These are phyloP conservation scores for Diplazon laetatorius DNA, from an alignment of 2,888 invertebrate species.

Conservation along the genomic window DNA sequence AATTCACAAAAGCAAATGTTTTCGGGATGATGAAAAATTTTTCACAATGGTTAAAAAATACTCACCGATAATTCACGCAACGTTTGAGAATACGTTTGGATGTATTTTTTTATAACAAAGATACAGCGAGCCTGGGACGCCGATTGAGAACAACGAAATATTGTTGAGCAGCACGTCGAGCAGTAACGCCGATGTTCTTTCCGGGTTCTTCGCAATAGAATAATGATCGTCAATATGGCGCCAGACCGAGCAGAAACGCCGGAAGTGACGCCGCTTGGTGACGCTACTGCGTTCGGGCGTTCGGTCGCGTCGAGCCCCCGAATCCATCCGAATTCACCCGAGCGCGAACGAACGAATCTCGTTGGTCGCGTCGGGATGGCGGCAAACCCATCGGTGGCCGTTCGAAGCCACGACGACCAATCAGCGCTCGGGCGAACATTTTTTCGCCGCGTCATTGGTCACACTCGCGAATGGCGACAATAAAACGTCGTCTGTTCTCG, in stretches of 20 bases:
- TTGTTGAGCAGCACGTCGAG: background rate
- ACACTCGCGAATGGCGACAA: no score
- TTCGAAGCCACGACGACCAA: conserved; percentile 4
- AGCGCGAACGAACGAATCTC: background rate
- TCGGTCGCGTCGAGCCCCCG: background rate
- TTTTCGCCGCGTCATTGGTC: no score
- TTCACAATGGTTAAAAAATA: background rate
- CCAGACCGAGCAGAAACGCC: conserved; percentile 22
- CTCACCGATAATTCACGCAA: background rate
- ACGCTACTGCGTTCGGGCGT: conserved; percentile 16
- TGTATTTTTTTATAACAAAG: no score
- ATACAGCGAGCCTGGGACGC: background rate
- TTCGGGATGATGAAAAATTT: background rate
- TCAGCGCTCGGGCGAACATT: background rate
- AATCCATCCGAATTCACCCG: no score
- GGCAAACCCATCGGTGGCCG: background rate
- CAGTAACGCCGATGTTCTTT: no score
- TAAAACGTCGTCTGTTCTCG: no score
- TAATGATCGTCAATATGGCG: conserved; percentile 57
- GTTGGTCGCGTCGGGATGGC: background rate
- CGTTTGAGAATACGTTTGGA: no score
- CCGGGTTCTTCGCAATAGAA: conserved; percentile 17
- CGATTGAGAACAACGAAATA: background rate
- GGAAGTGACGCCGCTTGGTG: conserved; percentile 43
- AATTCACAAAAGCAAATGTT: background rate